A percentile compares a stretch with the other conserved stretches of the same genome.
Evolutionary conservation across 2,888 invertebrate genomes (phyloP).

Genomic region (Serrognathus titanus): DNA sequence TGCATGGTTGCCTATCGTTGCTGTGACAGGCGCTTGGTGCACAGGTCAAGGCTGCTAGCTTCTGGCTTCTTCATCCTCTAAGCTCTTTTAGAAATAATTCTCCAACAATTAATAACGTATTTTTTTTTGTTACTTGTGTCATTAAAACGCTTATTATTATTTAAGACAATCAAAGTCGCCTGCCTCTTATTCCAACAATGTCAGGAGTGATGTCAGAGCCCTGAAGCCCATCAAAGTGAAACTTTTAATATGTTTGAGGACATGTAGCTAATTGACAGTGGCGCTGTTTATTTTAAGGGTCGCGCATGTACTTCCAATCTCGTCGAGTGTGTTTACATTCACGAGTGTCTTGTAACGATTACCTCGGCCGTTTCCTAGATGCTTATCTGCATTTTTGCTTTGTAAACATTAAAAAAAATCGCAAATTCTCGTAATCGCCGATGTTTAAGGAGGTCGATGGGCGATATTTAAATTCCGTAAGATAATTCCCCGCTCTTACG

Average conservation of each 20-base stretch:
- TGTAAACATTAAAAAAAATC: not conserved
- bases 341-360: slow-evolving; percentile 41
- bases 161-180: too few species aligned
- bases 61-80: too few species aligned
- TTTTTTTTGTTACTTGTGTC: too few species aligned
- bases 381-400: not conserved
- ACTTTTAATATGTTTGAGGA: slow-evolving; percentile 19
- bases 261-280: slow-evolving; percentile 45
- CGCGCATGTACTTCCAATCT: slow-evolving; percentile 47
- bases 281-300: slow-evolving; percentile 47
- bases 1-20: too few species aligned
- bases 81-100: too few species aligned
- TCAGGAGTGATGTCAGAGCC: not conserved
- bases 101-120: too few species aligned
- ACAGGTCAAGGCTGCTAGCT: too few species aligned
- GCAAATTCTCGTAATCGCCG: slow-evolving; percentile 5
- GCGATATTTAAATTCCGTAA: slow-evolving; percentile 20
- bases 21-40: too few species aligned
- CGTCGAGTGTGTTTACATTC: slow-evolving; percentile 46
- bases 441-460: too few species aligned
- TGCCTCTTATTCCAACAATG: too few species aligned
- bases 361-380: slow-evolving; percentile 24
- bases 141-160: too few species aligned
- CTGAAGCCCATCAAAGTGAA: slow-evolving; percentile 9
- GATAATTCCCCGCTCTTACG: slow-evolving; percentile 17